phyloP scores from a whole-genome alignment of 1,140 invertebrate genomes.

The Cyphomyrmex costatus region DNA sequence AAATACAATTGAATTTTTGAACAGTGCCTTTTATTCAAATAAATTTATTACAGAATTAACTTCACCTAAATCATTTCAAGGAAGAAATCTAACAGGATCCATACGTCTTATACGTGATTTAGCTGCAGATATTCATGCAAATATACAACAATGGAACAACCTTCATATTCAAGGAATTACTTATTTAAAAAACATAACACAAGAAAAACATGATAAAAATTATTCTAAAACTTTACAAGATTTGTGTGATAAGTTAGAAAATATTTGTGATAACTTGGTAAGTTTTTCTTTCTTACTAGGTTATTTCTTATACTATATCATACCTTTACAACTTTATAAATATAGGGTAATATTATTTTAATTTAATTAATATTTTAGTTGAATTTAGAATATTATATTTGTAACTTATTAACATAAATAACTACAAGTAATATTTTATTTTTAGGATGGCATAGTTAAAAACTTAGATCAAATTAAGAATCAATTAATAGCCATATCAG shows the following conservation, averaged over 20 bases:
- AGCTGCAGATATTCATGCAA: slow-evolving; percentile 78
- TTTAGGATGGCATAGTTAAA: slow-evolving; percentile 76
- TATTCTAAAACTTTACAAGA: slow-evolving; percentile 73
- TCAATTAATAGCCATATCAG: slow-evolving; percentile 70
- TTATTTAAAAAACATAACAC: slow-evolving; percentile 76
- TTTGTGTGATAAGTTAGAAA: slow-evolving; percentile 77
- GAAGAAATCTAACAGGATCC: slow-evolving; percentile 81
- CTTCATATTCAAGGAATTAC: slow-evolving; percentile 76
- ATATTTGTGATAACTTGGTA: slow-evolving; percentile 76
- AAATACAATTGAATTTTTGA: too few species aligned
- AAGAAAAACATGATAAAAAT: slow-evolving; percentile 70
- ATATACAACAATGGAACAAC: slow-evolving; percentile 80
- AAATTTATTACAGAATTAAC: slow-evolving; percentile 46
- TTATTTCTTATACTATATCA: not conserved
- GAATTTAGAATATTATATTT: not conserved
- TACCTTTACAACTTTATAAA: slow-evolving; percentile 30
- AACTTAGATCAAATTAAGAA: slow-evolving; percentile 71
- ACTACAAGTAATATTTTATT: slow-evolving; percentile 42
- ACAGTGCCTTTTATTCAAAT: not conserved
- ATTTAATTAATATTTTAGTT: not conserved
- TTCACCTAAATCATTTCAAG: slow-evolving; percentile 52
- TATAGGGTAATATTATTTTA: slow-evolving; percentile 7
- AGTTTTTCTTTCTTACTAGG: too few species aligned
- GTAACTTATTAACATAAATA: slow-evolving; percentile 5
- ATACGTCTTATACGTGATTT: slow-evolving; percentile 78